Base-by-base conservation (phyloP, 1,140 invertebrate species). In the Atta colombica region DNA sequence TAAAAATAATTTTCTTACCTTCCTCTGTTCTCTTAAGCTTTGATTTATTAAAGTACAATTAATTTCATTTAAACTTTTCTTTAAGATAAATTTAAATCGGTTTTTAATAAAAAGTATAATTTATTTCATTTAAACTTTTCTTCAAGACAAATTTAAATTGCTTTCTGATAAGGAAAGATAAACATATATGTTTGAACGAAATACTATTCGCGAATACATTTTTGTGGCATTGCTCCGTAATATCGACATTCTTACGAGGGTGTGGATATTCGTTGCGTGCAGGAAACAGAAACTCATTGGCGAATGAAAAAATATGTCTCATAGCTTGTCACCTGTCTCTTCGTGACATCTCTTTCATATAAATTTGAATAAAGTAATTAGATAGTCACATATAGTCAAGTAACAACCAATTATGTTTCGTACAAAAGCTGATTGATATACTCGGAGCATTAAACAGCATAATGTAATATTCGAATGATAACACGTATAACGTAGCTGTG, bases 351-450 rank as follows among this genome's bases (percentile, higher is more conserved):
- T 49, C 2, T 45, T 58, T 74, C 85, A 45, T 87, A 81, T 71
- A 88, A 87, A 87, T 88, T 82, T 53, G 60, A 58, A 68, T 45
- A 35, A 58, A 45, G 14, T 35, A 88, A 78, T 28, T 10, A 14
- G 18, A 28, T 45, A 60, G 45, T 58, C 39, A 45, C 39, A 7
- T 39, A 39, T 39, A 39, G 6, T 39, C 35, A 39, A 39, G 10
- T 45, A 45, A 45, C 49, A 45, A 51, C 28, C 39, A 58, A 86
- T 55, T 68, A 16, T 74, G 21, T 74, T 39, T 51, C 45, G 35
- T 68, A 55, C n/a, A 58, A 63, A 49, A 28, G 14, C 82, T 18
- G 39, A 87, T 51, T 69, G 31, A 45, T 45, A 10, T 35, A 58
- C 21, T n/a, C 68, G 4, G n/a, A 21, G 65, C n/a, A 8, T 60